These are phyloP conservation scores for Xylota segnis DNA, from an alignment of 2,888 invertebrate genomes.

Conservation along the genomic window DNA sequence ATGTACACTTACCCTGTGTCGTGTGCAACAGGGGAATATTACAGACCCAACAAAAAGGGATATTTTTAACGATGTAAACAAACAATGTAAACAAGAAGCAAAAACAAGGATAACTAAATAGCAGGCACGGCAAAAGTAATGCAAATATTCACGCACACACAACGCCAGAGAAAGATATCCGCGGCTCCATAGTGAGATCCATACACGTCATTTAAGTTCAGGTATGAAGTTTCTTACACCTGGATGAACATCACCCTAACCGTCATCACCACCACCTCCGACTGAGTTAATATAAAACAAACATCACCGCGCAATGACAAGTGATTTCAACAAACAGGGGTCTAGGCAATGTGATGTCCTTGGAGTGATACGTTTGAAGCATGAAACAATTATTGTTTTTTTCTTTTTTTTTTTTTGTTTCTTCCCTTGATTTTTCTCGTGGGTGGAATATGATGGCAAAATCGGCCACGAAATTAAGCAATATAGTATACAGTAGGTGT, in stretches of 20 bases:
- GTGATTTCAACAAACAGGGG: constrained; percentile 39
- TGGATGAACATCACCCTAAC: constrained; percentile 28
- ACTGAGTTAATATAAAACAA: constrained; percentile 28
- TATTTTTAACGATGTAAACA: constrained; percentile 60
- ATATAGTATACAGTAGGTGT: no score
- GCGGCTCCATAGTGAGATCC: background rate
- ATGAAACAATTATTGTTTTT: constrained; percentile 1
- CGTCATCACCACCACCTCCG: background rate
- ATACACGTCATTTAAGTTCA: constrained; percentile 28
- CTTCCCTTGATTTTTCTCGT: constrained; percentile 1
- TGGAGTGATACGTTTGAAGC: constrained; percentile 1
- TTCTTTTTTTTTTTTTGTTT: constrained; percentile 21
- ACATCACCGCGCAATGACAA: constrained; percentile 37
- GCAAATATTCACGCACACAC: constrained; percentile 15
- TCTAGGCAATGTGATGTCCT: constrained; percentile 6
- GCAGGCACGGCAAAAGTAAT: constrained; percentile 22
- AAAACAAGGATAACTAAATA: constrained; percentile 29
- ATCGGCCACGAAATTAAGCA: constrained; percentile 26
- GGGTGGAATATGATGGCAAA: constrained; percentile 15
- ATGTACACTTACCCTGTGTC: constrained; percentile 1
- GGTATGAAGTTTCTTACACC: constrained; percentile 37
- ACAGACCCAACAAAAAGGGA: constrained; percentile 27
- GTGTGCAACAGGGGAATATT: constrained; percentile 37
- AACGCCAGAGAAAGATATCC: background rate
- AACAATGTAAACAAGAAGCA: constrained; percentile 37